phyloP scores from a whole-genome alignment of 2,113 vertebrate genomes.

The Halcyon senegalensis region DNA sequence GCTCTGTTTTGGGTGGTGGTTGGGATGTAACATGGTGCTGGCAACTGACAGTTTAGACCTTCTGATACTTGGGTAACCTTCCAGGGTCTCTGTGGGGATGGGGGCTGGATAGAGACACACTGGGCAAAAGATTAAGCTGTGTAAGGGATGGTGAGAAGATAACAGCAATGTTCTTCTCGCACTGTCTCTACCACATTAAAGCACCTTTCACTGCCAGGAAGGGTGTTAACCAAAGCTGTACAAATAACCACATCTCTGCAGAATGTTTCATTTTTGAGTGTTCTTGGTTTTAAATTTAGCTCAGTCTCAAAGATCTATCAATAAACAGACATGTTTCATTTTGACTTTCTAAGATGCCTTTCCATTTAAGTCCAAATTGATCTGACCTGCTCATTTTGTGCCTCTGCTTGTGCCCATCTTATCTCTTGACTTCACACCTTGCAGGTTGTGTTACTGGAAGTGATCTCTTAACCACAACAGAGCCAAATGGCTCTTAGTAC shows the following conservation, averaged over 20 bases:
- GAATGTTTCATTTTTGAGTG: constrained; percentile 24
- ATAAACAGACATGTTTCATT: constrained; percentile 21
- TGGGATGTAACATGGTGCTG: neutral
- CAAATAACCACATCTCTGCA: constrained; percentile 46
- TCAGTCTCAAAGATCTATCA: constrained; percentile 8
- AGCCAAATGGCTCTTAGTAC: neutral
- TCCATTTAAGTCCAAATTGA: neutral
- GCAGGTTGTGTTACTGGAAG: neutral
- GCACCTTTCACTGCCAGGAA: constrained; percentile 37
- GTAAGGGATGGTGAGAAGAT: neutral
- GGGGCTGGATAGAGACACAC: neutral
- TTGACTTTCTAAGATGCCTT: neutral
- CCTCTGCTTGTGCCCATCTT: neutral
- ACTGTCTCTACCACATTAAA: constrained; percentile 38
- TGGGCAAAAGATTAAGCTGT: neutral
- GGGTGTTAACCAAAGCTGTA: constrained; percentile 64
- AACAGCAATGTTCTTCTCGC: neutral
- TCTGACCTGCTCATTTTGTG: neutral
- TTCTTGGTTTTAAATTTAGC: constrained; percentile 51
- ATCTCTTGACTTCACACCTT: neutral
- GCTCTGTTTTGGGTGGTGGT: neutral
- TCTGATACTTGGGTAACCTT: neutral
- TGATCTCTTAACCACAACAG: neutral
- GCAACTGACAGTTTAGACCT: neutral
- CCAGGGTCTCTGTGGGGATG: neutral